Percentiles rank a stretch among this genome's conserved stretches.
Evolutionary conservation across 2,888 invertebrate species (phyloP).

Genomic region (Cartodere bifasciata): DNA sequence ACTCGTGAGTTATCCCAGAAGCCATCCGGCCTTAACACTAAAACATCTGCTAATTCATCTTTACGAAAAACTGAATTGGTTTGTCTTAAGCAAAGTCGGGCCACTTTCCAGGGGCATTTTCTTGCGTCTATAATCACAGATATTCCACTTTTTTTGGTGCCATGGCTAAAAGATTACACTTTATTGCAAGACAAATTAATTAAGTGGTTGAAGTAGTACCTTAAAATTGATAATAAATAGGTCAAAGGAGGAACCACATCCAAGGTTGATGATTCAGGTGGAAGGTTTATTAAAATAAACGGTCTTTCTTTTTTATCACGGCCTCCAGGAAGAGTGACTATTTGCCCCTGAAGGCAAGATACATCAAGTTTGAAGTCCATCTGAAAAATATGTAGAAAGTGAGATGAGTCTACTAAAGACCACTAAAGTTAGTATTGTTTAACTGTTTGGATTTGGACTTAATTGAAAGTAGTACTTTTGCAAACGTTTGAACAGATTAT

Average conservation of each 20-base stretch:
- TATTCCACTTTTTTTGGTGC: conserved; percentile 42
- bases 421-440: no score
- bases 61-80: conserved; percentile 37
- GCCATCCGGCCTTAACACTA: conserved; percentile 60
- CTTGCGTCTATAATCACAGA: conserved; percentile 52
- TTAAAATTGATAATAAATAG: conserved; percentile 43
- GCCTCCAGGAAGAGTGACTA: conserved; percentile 52
- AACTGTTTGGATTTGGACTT: no score
- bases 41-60: conserved; percentile 31
- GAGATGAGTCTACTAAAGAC: no score
- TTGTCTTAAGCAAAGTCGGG: conserved; percentile 46
- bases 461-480: no score
- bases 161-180: conserved; percentile 35
- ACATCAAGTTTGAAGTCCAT: conserved; percentile 42
- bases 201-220: conserved; percentile 30
- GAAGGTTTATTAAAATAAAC: conserved; percentile 47
- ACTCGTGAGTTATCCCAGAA: conserved; percentile 64
- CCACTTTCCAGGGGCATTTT: conserved; percentile 48
- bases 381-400: no score
- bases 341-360: conserved; percentile 40
- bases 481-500: no score
- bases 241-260: conserved; percentile 33
- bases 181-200: no score
- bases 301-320: conserved; percentile 52
- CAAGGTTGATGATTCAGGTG: conserved; percentile 41